A percentile compares a stretch with the other conserved stretches of the same genome.
Evolutionary conservation across 2,888 invertebrate species (phyloP).

Genomic region (Heliothis peltigera): DNA sequence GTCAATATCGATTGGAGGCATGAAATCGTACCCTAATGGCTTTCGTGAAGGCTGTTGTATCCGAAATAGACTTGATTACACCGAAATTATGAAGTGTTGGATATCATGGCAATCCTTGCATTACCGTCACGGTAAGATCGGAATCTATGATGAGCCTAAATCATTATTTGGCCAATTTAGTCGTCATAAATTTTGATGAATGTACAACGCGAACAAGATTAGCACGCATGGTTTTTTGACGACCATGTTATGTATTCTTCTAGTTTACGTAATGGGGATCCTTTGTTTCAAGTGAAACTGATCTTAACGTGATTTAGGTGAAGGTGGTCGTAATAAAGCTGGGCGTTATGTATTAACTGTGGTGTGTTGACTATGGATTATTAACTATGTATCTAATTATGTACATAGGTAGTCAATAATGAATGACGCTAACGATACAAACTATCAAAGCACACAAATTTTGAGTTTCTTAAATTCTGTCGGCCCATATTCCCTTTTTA

Average conservation of each 20-base stretch:
- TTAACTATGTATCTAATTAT: too few relatives aligned
- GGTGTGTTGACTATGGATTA: conserved; percentile 4
- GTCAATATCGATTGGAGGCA: conserved; percentile 30
- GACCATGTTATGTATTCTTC: conserved; percentile 28
- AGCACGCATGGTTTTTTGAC: conserved; percentile 42
- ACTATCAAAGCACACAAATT: neutral
- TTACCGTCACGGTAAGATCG: conserved; percentile 37
- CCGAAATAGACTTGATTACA: conserved; percentile 28
- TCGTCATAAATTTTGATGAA: conserved; percentile 43
- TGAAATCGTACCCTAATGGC: conserved; percentile 40
- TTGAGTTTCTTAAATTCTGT: too few relatives aligned
- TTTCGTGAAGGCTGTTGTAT: conserved; percentile 30
- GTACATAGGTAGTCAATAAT: neutral
- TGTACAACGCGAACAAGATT: conserved; percentile 25
- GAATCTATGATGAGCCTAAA: conserved; percentile 34
- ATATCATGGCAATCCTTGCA: conserved; percentile 7
- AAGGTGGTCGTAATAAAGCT: conserved; percentile 14
- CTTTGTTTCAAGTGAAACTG: conserved; percentile 40
- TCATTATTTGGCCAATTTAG: conserved; percentile 47
- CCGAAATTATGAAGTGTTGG: conserved; percentile 26
- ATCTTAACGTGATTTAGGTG: conserved; percentile 22
- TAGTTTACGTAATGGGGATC: conserved; percentile 33
- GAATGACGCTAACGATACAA: neutral
- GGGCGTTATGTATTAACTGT: conserved; percentile 2
- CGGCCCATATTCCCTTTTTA: neutral